Percentiles rank a stretch among this genome's conserved stretches.
Conservation (phyloP, 2,888 invertebrate genomes). For the Cetonia aurata region DNA sequence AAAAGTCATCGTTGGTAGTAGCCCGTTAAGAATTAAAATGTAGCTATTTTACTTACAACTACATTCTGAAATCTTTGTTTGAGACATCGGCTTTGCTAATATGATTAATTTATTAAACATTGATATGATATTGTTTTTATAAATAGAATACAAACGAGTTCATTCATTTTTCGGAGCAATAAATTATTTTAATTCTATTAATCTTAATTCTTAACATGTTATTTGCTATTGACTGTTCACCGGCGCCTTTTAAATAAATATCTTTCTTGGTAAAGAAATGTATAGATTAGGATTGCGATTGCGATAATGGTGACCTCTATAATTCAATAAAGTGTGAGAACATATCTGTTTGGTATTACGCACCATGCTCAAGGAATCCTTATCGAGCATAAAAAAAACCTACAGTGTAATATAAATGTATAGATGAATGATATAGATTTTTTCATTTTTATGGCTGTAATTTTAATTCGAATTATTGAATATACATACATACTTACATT, state of each 20-base stretch:
- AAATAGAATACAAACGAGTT: too few species aligned
- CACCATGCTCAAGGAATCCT: not conserved
- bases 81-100: too few species aligned
- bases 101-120: too few species aligned
- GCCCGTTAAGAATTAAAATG: too few species aligned
- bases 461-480: too few species aligned
- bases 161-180: conserved; percentile 5
- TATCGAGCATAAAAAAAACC: not conserved
- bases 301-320: conserved; percentile 42
- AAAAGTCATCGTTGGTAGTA: too few species aligned
- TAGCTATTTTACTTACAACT: too few species aligned
- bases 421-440: too few species aligned
- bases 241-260: conserved; percentile 42
- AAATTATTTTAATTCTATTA: conserved; percentile 1
- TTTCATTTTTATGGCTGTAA: too few species aligned
- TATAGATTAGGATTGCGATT: conserved; percentile 37
- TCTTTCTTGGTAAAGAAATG: conserved; percentile 42
- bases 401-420: not conserved
- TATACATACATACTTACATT: too few species aligned
- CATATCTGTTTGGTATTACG: conserved; percentile 20
- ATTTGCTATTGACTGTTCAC: conserved; percentile 29
- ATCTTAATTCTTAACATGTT: conserved; percentile 9
- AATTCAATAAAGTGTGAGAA: conserved; percentile 37
- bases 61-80: too few species aligned
- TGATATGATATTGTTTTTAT: too few species aligned